phyloP scores from a whole-genome alignment of 2,888 invertebrate genomes.

The Eupeodes luniger region DNA sequence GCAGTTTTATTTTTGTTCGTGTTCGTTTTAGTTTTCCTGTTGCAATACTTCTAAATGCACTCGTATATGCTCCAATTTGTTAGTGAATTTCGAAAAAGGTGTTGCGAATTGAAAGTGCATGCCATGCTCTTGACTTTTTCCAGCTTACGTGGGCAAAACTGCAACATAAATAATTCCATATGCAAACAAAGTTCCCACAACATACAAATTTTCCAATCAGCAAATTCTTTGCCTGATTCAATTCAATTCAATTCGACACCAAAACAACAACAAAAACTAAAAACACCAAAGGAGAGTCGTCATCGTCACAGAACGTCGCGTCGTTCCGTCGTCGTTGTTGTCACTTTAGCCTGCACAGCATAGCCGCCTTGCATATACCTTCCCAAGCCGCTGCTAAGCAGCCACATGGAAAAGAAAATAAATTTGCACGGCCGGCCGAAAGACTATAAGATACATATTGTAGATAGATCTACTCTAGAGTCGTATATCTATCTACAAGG shows the following conservation, averaged over 20 bases:
- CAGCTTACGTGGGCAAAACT: conserved; percentile 50
- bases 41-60: conserved; percentile 25
- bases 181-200: conserved; percentile 59
- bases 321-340: background rate
- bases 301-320: conserved; percentile 73
- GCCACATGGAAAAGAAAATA: conserved; percentile 6
- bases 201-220: conserved; percentile 60
- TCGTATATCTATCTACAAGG: conserved; percentile 11
- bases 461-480: conserved; percentile 17
- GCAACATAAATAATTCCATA: conserved; percentile 62
- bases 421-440: conserved; percentile 43
- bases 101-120: conserved; percentile 66
- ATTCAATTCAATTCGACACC: background rate
- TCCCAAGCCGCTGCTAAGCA: background rate
- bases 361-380: no score
- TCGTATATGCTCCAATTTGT: conserved; percentile 59
- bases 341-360: background rate
- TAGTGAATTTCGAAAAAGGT: conserved; percentile 43
- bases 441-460: background rate
- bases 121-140: conserved; percentile 72
- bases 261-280: conserved; percentile 7
- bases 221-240: conserved; percentile 53
- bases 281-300: conserved; percentile 67
- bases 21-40: background rate
- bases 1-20: background rate